Evolutionary conservation across 1,140 invertebrate species (phyloP), one percentile per base, ranked within the genome.

Genomic region (Luehdorfia chinensis): DNA sequence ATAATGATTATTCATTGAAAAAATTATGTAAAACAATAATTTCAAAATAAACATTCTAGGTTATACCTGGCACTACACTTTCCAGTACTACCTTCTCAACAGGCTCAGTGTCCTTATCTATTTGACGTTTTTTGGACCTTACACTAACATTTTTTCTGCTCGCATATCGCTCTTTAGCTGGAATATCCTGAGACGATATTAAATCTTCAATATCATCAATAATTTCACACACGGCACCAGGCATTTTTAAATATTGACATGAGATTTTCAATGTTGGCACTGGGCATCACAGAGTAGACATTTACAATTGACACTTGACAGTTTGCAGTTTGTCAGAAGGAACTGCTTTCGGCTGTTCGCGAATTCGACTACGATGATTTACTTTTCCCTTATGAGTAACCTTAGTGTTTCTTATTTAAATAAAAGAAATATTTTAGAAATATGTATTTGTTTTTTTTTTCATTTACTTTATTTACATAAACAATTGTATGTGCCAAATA

Each of bases 121-220:
- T 50, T 13, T 71, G 59, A 25, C 70, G 69, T 64, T 91, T 90
- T 50, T 88, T 92, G 1, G 89, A 88, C 27, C 91, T 87, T 6
- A 93, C 78, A 45, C 87, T 92, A 1, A 94, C 90, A 72, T 80
- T 88, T 73, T 92, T 94, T 49, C 91, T 90, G 50, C 87, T 90
- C 43, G 89, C 90, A 65, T 93, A 93, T 59, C 92, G 84, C 57
- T 93, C 90, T 64, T 93, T 93, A 0, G 93, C 93, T 19, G 90
- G 92, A 23, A 94, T 91, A 67, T 95, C 93, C 68, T 94, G 91
- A 0, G 92, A 90, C 12, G 90, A 91, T 83, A 95, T 93, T 44
- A 95, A 84, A 88, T 95, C 94, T 80, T 95, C 94, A 47, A 95
- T 95, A 85, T 95, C 94, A 45, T 91, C 90, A 46, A 93, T 90